Base-by-base conservation (phyloP, 1,140 invertebrate species). In the Coelopa frigida region DNA sequence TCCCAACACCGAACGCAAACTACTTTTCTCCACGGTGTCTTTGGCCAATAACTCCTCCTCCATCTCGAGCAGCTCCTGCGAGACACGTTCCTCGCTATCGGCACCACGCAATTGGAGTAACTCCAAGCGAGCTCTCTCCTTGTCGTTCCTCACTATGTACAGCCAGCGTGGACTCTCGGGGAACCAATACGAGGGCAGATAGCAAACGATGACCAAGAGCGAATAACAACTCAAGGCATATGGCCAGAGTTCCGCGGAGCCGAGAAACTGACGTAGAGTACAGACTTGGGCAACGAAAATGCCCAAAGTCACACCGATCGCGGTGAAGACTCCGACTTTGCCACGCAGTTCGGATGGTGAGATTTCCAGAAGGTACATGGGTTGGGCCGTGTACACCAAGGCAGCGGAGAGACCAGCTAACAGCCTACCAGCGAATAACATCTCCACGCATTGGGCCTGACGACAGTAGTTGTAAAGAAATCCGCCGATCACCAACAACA, bases 151-250 rank as follows among this genome's bases (percentile, higher is more conserved):
- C 26, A 86, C 73, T 31, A 85, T 71, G 56, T 77, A 87, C 6
- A 91, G 71, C 72, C 83, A 92, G 58, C 88, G 87, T 1, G 89
- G 89, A 73, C 86, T 90, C 66, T 91, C 88, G 1, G 88, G 87
- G 56, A 89, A 74, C 53, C 79, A 72, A 45, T 74, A 74, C n/a
- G 84, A 61, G 1, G 75, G 57, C 18, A 81, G 59, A 37, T 75
- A 61, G 52, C 76, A 70, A 23, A 81, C 39, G 23, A 81, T 57
- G 42, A 81, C 73, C 50, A 77, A 70, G n/a, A 81, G 33, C 21
- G 74, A 66, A 64, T 79, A 84, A 33, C 78, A 73, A 43, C 78
- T 80, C 5, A 90, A 56, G 39, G 89, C 75, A 53, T 79, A 76
- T 17, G 79, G 78, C 87, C 88, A 92, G 5, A 52, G 52, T 1